phyloP scores from a whole-genome alignment of 1,140 invertebrate genomes.

The Bombus breviceps region DNA sequence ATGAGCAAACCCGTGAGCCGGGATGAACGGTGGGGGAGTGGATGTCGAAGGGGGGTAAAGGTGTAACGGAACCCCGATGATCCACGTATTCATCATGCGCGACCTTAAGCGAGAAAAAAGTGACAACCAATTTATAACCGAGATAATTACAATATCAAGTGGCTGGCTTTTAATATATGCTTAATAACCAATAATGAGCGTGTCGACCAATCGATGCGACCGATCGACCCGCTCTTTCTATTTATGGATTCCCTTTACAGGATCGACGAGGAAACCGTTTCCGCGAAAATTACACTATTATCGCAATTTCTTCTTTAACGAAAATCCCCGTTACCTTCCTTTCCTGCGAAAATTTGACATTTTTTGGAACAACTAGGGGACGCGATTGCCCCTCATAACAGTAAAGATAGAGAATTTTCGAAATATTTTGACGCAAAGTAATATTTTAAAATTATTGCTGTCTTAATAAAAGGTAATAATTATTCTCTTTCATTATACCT shows the following conservation, averaged over 20 bases:
- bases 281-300: conserved; percentile 21
- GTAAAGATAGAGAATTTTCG: too few relatives aligned
- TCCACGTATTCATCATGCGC: conserved; percentile 73
- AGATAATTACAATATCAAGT: conserved; percentile 77
- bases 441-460: too few relatives aligned
- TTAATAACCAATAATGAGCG: conserved; percentile 68
- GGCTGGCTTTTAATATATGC: conserved; percentile 62
- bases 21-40: conserved; percentile 50
- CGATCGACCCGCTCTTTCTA: conserved; percentile 36
- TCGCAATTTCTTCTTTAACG: not conserved
- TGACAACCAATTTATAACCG: conserved; percentile 76
- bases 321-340: not conserved
- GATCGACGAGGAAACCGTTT: not conserved
- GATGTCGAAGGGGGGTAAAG: conserved; percentile 62
- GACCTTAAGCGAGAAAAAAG: conserved; percentile 72
- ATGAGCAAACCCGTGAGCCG: conserved; percentile 47
- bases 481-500: not conserved
- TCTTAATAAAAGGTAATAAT: not conserved
- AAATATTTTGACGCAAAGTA: too few relatives aligned
- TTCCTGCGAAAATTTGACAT: not conserved
- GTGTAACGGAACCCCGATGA: conserved; percentile 71
- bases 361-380: not conserved
- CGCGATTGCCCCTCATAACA: too few relatives aligned
- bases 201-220: conserved; percentile 45
- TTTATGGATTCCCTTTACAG: conserved; percentile 17